Evolutionary conservation across 2,113 vertebrate species (phyloP).

Genomic region (Sclerurus mexicanus): DNA sequence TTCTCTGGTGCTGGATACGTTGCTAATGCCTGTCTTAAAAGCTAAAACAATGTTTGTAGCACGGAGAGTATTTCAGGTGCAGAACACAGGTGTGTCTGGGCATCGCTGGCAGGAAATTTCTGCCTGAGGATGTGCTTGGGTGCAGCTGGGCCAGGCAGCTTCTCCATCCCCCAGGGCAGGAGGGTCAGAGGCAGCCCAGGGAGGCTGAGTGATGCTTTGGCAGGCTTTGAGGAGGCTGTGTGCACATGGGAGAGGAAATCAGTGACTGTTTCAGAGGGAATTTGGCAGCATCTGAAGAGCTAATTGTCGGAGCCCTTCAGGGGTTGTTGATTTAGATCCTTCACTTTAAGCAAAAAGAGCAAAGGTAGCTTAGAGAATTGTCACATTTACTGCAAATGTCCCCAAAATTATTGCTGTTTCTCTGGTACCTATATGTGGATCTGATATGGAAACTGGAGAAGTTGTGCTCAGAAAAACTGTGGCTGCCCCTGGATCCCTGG

Average conservation of each 20-base stretch:
- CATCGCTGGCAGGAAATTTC: not conserved
- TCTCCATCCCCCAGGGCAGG: fast-evolving
- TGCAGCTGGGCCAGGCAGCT: not conserved
- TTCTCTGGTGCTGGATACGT: not conserved
- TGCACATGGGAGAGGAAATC: not conserved
- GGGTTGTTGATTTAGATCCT: not conserved
- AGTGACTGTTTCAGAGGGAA: not conserved
- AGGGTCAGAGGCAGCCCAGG: not conserved
- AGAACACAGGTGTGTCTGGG: not conserved
- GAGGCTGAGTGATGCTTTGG: not conserved
- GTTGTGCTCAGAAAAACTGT: not conserved
- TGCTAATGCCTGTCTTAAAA: fast-evolving
- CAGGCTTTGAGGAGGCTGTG: fast-evolving
- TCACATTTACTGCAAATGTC: not conserved
- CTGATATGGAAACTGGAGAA: not conserved
- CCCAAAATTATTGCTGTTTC: not conserved
- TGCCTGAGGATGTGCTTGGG: fast-evolving
- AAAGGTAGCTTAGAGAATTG: not conserved
- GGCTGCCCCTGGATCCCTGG: not conserved
- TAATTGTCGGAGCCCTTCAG: not conserved
- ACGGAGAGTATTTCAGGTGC: fast-evolving
- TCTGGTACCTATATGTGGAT: not conserved
- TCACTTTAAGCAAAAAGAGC: fast-evolving
- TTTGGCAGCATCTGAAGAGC: not conserved
- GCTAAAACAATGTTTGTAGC: not conserved